Evolutionary conservation across 2,888 invertebrate species (phyloP).

Genomic region (Biston stratarius): DNA sequence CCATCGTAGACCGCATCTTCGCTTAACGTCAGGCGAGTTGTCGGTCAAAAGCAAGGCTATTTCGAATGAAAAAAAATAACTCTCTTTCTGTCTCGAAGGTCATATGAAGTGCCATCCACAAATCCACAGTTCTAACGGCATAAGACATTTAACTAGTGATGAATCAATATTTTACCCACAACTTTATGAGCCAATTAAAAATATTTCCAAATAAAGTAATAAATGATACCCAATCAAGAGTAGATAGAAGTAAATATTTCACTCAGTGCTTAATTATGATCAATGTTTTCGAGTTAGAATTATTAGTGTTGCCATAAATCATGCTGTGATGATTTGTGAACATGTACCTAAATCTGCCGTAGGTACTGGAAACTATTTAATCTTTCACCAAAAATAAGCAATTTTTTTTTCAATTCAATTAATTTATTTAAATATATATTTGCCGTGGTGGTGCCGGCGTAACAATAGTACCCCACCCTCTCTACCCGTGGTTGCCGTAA

Average conservation of each 20-base stretch:
- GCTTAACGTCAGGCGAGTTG: no score
- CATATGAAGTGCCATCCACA: no score
- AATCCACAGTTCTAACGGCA: not conserved
- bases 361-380: not conserved
- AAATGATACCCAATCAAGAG: constrained; percentile 23
- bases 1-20: no score
- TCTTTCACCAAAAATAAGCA: no score
- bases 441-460: no score
- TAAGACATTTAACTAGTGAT: not conserved
- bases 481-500: no score
- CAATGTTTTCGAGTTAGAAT: constrained; percentile 17
- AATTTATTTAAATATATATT: no score
- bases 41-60: no score
- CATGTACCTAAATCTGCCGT: not conserved
- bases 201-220: constrained; percentile 24
- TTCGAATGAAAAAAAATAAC: no score
- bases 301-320: constrained; percentile 21
- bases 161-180: constrained; percentile 10
- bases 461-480: no score
- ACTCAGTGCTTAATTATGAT: constrained; percentile 21
- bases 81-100: no score
- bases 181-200: constrained; percentile 22
- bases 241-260: constrained; percentile 16
- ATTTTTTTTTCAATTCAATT: no score
- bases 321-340: constrained; percentile 16